Conservation (phyloP, 2,888 invertebrate genomes). For the Psylliodes chrysocephalus region DNA sequence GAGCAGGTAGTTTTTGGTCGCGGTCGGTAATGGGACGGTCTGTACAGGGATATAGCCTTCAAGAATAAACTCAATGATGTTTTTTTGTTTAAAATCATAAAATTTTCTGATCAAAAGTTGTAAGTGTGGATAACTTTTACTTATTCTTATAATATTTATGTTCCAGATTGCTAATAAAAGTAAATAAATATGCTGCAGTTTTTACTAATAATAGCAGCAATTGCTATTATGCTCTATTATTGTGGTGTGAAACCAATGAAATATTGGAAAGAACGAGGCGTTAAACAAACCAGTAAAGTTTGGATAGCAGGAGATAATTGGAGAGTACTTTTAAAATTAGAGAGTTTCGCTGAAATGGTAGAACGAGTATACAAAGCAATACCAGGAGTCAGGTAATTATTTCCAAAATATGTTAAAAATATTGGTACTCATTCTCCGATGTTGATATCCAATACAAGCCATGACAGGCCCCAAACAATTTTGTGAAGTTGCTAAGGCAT, state of each 20-base stretch:
- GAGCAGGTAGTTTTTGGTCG: too few relatives aligned
- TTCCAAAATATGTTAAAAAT: too few relatives aligned
- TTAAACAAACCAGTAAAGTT: conserved; percentile 42
- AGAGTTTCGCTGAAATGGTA: conserved; percentile 41
- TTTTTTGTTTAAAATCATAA: too few relatives aligned
- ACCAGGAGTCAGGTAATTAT: conserved; percentile 13
- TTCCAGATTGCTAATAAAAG: not conserved
- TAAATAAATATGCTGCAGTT: conserved; percentile 29
- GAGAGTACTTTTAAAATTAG: conserved; percentile 35
- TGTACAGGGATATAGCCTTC: too few relatives aligned
- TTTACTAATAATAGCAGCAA: conserved; percentile 10
- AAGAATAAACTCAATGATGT: too few relatives aligned
- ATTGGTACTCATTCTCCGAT: too few relatives aligned
- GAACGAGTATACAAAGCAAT: not conserved
- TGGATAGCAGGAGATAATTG: conserved; percentile 45
- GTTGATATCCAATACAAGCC: too few relatives aligned
- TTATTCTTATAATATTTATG: not conserved
- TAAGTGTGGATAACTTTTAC: too few relatives aligned
- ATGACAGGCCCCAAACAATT: too few relatives aligned
- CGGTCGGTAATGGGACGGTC: too few relatives aligned
- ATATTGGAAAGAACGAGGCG: conserved; percentile 44
- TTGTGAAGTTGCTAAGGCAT: too few relatives aligned
- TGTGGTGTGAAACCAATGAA: conserved; percentile 35
- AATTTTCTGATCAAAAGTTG: too few relatives aligned
- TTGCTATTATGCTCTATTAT: conserved; percentile 32